Evolutionary conservation across 2,888 invertebrate species (phyloP), one percentile per base, ranked within the genome.

Genomic region (Thera obeliscata): DNA sequence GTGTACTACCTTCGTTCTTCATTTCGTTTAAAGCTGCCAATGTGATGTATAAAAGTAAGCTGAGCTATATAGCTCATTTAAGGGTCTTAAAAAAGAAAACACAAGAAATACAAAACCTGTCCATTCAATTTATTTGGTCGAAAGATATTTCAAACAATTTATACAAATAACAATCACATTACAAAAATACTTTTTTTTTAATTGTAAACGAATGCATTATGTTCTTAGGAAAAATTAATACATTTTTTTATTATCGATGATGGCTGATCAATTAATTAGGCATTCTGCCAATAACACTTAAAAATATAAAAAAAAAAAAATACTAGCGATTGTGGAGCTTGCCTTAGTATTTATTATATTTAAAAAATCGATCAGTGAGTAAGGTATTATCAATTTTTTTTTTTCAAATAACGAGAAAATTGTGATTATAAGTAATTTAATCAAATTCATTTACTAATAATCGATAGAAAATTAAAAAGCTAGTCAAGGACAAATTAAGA

Each of bases 91-190:
- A 22, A 63, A 69, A 63, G 62, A 69, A 67, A 67, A 67, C 66
- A 66, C 66, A 66, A 61, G 4, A 52, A 11, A 46, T 41, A 66
- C 52, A 63, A 52, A 59, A 56, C 62, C 69, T 63, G 65, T 66
- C 59, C 57, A 61, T 64, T 62, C 41, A 61, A 62, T 69, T 66
- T 69, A 69, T 69, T 69, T 69, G 69, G 69, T 69, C 69, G 69
- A 69, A 69, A 62, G 65, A 49, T 65, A 59, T 33, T 68, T 4
- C n/a, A 56, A 54, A 65, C 68, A 61, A 68, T 58, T 61, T 66
- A 50, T 62, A 65, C 69, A 69, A 65, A 54, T 55, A 69, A 69
- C 68, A 69, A 65, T 65, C 56, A 64, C 64, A 57, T 64, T 69
- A 66, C 62, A 69, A 65, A 69, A 69, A 69, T 63, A 69, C 48